Evolutionary conservation across 2,888 invertebrate genomes (phyloP).

Genomic region (Agrotis clavis): DNA sequence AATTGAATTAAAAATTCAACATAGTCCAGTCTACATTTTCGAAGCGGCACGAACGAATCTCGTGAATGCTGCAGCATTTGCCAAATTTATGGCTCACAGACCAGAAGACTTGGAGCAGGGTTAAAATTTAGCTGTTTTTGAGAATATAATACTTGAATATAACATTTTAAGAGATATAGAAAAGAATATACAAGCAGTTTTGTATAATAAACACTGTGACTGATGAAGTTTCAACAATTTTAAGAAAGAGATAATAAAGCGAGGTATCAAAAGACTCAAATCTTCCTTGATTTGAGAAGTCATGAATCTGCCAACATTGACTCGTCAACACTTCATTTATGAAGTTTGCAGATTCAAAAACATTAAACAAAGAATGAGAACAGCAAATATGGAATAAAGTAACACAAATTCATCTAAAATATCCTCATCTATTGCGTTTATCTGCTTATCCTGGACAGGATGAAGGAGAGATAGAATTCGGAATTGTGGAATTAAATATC

Average conservation of each 20-base stretch:
- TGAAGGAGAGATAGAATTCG: constrained; percentile 30
- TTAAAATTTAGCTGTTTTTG: constrained; percentile 50
- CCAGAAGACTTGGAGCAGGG: constrained; percentile 56
- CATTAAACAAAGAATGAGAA: not conserved
- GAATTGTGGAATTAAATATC: constrained; percentile 38
- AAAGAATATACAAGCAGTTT: constrained; percentile 1
- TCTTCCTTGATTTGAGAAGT: no score
- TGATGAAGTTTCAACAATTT: not conserved
- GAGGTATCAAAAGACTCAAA: no score
- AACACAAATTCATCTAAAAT: not conserved
- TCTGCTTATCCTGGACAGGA: constrained; percentile 8
- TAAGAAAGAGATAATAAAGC: no score
- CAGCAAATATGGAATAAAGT: not conserved
- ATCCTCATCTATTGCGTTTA: not conserved
- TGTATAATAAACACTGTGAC: not conserved
- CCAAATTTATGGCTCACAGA: constrained; percentile 71
- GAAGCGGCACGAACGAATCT: constrained; percentile 55
- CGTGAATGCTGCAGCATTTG: constrained; percentile 69
- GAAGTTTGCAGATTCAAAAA: not conserved
- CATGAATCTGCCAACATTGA: not conserved
- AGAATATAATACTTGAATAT: constrained; percentile 36
- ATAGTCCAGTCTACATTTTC: constrained; percentile 38
- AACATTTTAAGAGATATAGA: constrained; percentile 16
- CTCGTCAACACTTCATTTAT: not conserved
- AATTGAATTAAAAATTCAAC: constrained; percentile 56